Conservation (phyloP, 2,888 invertebrate species). For the Cataglyphis rosenhaueri region DNA sequence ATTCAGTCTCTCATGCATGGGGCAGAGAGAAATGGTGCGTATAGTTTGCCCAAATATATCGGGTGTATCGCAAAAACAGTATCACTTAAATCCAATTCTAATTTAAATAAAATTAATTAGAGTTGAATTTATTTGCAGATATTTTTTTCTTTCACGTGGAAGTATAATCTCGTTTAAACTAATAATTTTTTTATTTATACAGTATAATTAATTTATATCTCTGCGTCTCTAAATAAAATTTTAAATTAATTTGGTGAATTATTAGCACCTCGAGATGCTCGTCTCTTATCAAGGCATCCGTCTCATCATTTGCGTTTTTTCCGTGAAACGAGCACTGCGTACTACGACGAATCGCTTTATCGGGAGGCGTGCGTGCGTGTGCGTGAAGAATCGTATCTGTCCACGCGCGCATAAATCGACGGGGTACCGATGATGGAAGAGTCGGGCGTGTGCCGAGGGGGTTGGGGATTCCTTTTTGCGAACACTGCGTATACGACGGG, state of each 20-base stretch:
- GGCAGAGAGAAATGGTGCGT: slow-evolving; percentile 11
- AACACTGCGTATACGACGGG: background rate
- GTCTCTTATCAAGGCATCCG: background rate
- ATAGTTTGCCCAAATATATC: background rate
- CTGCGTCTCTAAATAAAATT: background rate
- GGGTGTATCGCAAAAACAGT: background rate
- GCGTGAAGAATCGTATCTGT: slow-evolving; percentile 35
- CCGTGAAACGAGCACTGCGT: background rate
- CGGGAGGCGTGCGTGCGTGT: slow-evolving; percentile 5
- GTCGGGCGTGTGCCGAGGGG: slow-evolving; percentile 21
- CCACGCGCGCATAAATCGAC: slow-evolving; percentile 29
- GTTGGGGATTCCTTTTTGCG: slow-evolving; percentile 29
- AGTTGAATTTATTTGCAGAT: background rate
- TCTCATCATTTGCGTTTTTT: slow-evolving; percentile 21
- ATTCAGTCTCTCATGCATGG: slow-evolving; percentile 41
- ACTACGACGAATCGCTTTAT: slow-evolving; percentile 15
- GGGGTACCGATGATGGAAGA: slow-evolving; percentile 23
- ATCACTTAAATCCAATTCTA: background rate
- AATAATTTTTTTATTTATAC: background rate
- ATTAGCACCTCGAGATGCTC: background rate
- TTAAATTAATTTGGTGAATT: background rate
- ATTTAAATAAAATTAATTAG: background rate
- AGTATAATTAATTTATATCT: background rate
- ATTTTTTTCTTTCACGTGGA: background rate
- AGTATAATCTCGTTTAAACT: background rate